Base-by-base conservation (phyloP, 2,797 vertebrate species). In the Falco concolor region DNA sequence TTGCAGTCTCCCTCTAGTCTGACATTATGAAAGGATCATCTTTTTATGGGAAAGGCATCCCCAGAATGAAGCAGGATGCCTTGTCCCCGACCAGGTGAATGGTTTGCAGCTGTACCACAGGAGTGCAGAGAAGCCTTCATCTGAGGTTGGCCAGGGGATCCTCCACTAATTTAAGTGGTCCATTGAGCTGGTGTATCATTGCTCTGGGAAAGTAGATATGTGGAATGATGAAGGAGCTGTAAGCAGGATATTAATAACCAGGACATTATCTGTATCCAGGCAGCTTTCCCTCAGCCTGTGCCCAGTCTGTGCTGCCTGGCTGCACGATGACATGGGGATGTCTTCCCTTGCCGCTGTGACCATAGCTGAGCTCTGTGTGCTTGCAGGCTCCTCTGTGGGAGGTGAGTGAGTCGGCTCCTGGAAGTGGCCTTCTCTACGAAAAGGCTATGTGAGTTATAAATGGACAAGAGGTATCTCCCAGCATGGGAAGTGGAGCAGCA, bases 171-270 rank as follows among this genome's bases (percentile, higher is more conserved):
- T 40, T 16, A 52, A 28, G 60, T 3, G 6, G 3, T 12, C 24
- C 24, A 6, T 15, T 36, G 12, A 81, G 32, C 22, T 47, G 19
- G 23, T 1, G 23, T 34, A 15, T 25, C 10, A 1, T 8, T 23
- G 34, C 23, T 47, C 23, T 17, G 12, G 74, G 20, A 16, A 38
- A 32, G n/a, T 0, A 16, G 52, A 2, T 8, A 3, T 13, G 25
- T 63, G 65, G 36, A 16, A 32, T 10, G 38, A 24, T 6, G 28
- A 36, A n/a, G 75, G 44, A 89, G 28, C 25, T n/a, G 0, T 2
- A 4, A 20, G 27, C 42, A 74, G 78, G 82, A 19, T 9, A 3
- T 27, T 42, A 5, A 1, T 2, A 4, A 20, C 24, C 42, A 74
- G 78, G 85, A 19, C 8, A 3, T 27, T 42, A 5, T 5, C 40